phyloP scores from a whole-genome alignment of 1,140 invertebrate species.

The Tetragonula clypearis region DNA sequence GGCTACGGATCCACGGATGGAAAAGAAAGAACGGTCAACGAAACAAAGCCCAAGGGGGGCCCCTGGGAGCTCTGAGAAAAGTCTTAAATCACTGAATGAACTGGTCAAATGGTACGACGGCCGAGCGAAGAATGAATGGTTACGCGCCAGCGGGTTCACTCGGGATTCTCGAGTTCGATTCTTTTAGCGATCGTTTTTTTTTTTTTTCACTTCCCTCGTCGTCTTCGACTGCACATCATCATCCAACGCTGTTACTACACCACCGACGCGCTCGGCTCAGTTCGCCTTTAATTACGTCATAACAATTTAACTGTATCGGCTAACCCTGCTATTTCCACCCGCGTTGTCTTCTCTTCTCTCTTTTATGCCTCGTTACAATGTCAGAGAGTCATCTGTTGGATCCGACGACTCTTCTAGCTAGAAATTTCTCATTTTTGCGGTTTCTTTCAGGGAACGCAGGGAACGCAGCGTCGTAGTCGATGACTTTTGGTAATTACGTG shows the following conservation, averaged over 20 bases:
- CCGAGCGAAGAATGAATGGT: conserved; percentile 64
- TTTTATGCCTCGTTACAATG: background rate
- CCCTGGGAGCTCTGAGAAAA: conserved; percentile 61
- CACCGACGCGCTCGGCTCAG: conserved; percentile 28
- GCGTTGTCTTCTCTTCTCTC: conserved; percentile 12
- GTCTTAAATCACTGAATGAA: conserved; percentile 70
- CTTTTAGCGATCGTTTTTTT: conserved; percentile 16
- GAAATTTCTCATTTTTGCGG: conserved; percentile 47
- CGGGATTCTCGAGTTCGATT: conserved; percentile 47
- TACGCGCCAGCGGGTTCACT: conserved; percentile 57
- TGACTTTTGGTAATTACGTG: conserved; percentile 27
- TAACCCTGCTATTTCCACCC: background rate
- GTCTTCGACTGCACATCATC: conserved; percentile 12
- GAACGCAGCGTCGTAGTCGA: conserved; percentile 16
- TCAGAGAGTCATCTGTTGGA: background rate
- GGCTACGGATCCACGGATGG: conserved; percentile 11
- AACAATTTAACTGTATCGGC: conserved; percentile 72
- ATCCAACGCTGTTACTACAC: background rate
- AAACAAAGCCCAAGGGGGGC: conserved; percentile 56
- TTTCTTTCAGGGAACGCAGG: conserved; percentile 32
- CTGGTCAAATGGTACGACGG: conserved; percentile 64
- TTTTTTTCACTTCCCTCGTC: conserved; percentile 8
- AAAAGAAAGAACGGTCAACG: conserved; percentile 43
- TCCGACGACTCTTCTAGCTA: conserved; percentile 22
- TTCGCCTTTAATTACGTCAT: conserved; percentile 78